These are phyloP conservation scores for Clamator glandarius DNA, from an alignment of 2,797 vertebrate species.

Conservation along the genomic window DNA sequence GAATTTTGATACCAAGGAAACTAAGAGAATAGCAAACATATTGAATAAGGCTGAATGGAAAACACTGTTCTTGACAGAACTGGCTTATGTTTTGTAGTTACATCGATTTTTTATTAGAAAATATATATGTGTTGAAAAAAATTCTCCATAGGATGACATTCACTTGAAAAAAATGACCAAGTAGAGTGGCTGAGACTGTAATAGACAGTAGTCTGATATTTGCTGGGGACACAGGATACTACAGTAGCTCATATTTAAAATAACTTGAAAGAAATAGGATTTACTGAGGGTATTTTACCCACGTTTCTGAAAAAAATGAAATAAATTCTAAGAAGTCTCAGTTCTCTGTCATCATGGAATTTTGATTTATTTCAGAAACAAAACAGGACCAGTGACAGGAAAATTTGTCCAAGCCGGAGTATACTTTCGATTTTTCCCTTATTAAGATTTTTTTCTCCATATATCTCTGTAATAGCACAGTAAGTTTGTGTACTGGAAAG, in stretches of 20 bases:
- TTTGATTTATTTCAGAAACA: background rate
- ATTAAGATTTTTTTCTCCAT: background rate
- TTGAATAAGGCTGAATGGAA: constrained; percentile 12
- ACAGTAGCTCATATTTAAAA: background rate
- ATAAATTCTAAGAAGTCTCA: background rate
- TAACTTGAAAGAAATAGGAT: background rate
- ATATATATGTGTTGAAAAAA: background rate
- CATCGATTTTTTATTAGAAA: background rate
- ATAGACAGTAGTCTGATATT: background rate
- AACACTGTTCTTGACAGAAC: background rate
- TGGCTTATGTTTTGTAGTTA: background rate
- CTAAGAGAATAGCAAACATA: background rate
- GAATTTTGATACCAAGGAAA: background rate
- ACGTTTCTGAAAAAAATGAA: background rate
- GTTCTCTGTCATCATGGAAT: background rate
- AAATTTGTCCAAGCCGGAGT: background rate
- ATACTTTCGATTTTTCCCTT: background rate
- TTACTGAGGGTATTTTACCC: background rate
- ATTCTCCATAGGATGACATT: background rate
- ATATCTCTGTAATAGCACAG: background rate
- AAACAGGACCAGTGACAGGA: background rate
- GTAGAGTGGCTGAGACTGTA: background rate
- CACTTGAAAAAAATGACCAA: background rate
- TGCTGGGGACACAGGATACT: background rate
- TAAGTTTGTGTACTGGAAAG: background rate